phyloP scores from a whole-genome alignment of 2,113 vertebrate species.

The Engraulis encrasicolus region DNA sequence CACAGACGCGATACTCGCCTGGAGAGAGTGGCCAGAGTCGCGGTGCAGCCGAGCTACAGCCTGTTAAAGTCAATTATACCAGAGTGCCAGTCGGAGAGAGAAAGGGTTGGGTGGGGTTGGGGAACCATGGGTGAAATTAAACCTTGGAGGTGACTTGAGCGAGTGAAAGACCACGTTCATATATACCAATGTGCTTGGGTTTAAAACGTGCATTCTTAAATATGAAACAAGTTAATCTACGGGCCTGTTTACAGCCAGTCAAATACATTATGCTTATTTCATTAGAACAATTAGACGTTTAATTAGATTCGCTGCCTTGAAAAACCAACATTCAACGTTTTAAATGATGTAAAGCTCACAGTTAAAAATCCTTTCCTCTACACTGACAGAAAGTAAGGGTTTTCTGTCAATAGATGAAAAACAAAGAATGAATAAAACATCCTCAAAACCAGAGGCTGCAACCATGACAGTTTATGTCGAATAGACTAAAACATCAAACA shows the following conservation, averaged over 20 bases:
- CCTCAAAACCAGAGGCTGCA: not conserved
- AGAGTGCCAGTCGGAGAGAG: conserved; percentile 42
- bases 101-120: conserved; percentile 4
- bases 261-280: not conserved
- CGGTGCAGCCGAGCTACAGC: conserved; percentile 44
- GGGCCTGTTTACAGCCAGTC: not conserved
- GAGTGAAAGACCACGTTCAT: conserved; percentile 25
- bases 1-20: conserved; percentile 25
- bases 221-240: not conserved
- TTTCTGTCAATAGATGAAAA: not conserved
- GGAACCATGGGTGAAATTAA: conserved; percentile 70
- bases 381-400: not conserved
- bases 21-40: conserved; percentile 55
- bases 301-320: not conserved
- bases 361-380: not conserved
- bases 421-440: not conserved
- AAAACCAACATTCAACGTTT: not conserved
- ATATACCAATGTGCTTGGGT: conserved; percentile 16
- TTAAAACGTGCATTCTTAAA: not conserved
- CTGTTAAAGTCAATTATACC: conserved; percentile 62
- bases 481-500: not conserved
- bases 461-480: not conserved
- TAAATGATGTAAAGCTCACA: not conserved
- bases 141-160: conserved; percentile 48
- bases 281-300: not conserved